These are phyloP conservation scores for Pitta sordida DNA, from an alignment of 2,113 vertebrate species.

Conservation along the genomic window DNA sequence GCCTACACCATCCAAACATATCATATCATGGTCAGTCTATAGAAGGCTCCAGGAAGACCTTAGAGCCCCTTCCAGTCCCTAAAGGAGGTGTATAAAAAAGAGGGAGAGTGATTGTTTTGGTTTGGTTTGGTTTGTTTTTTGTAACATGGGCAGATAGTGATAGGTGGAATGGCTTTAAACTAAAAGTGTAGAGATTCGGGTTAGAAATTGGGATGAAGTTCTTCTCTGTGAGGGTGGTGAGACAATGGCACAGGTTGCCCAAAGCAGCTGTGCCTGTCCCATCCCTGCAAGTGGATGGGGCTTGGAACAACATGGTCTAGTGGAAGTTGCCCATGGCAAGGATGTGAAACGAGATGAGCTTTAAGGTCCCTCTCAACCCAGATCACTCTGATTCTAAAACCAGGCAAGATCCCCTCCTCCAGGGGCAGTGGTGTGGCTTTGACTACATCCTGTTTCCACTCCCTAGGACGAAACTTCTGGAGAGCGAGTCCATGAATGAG, in stretches of 20 bases:
- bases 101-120: too few species aligned
- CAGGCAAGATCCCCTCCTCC: neutral
- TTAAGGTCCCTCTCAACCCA: neutral
- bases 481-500: slow-evolving; percentile 97
- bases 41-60: neutral
- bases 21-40: neutral
- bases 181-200: neutral
- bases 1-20: rapidly evolving
- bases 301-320: neutral
- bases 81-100: neutral
- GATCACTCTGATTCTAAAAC: neutral
- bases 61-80: neutral
- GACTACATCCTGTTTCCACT: neutral
- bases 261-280: neutral
- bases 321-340: neutral
- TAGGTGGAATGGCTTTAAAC: neutral
- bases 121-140: too few species aligned
- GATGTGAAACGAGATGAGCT: neutral
- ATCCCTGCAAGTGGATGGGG: neutral
- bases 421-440: too few species aligned
- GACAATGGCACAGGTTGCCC: neutral
- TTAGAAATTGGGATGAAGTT: neutral
- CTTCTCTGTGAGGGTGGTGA: neutral
- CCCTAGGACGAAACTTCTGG: slow-evolving; percentile 87
- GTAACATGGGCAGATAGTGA: rapidly evolving